A percentile compares a stretch with the other conserved stretches of the same genome.
These are phyloP conservation scores for Idaea aversata DNA, from an alignment of 2,888 invertebrate species.

Conservation along the genomic window DNA sequence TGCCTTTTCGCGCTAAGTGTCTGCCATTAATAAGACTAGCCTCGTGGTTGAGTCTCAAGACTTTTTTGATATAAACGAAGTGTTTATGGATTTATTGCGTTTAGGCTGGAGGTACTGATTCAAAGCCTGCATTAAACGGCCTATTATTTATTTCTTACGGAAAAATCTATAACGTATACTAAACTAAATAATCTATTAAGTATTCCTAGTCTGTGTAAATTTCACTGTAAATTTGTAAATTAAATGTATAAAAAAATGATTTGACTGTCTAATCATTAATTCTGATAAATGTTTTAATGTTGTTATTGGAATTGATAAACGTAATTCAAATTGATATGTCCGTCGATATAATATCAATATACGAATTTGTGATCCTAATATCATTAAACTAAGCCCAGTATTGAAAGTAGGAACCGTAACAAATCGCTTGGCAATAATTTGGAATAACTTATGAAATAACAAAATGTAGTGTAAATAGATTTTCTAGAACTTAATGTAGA, in stretches of 20 bases:
- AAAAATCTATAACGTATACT: slow-evolving; percentile 33
- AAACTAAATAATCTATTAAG: slow-evolving; percentile 42
- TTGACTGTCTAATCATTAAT: slow-evolving; percentile 49
- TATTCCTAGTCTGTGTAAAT: slow-evolving; percentile 72
- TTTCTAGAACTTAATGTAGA: slow-evolving; percentile 10
- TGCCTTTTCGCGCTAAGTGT: slow-evolving; percentile 3
- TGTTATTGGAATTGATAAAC: slow-evolving; percentile 66
- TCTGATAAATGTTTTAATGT: slow-evolving; percentile 58
- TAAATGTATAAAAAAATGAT: slow-evolving; percentile 37
- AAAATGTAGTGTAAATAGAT: slow-evolving; percentile 34
- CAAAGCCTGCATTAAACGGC: slow-evolving; percentile 12
- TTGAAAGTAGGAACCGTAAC: slow-evolving; percentile 33
- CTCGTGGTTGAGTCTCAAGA: background rate
- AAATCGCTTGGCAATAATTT: slow-evolving; percentile 76
- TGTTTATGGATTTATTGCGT: slow-evolving; percentile 8
- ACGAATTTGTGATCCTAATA: slow-evolving; percentile 75
- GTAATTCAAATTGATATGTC: slow-evolving; percentile 69
- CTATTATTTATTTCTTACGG: slow-evolving; percentile 16
- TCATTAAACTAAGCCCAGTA: slow-evolving; percentile 63
- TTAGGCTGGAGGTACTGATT: background rate
- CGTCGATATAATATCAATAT: slow-evolving; percentile 70
- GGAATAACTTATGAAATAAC: slow-evolving; percentile 34
- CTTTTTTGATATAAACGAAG: slow-evolving; percentile 2
- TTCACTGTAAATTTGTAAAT: slow-evolving; percentile 65
- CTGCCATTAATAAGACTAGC: background rate